These are phyloP conservation scores for Wasmannia auropunctata DNA, from an alignment of 1,140 invertebrate genomes.

Conservation along the genomic window DNA sequence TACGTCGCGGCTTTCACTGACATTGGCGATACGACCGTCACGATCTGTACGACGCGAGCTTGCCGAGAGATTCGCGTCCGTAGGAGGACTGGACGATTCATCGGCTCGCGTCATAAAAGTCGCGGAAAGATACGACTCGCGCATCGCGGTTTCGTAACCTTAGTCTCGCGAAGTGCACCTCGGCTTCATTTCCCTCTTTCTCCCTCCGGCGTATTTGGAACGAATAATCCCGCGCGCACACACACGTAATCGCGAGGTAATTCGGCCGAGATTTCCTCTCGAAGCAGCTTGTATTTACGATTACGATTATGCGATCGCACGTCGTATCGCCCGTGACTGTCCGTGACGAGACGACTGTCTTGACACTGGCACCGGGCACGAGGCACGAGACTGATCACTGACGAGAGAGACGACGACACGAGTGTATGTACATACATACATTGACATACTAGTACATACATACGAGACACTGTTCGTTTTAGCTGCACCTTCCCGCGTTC, in stretches of 20 bases:
- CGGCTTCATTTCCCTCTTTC: background rate
- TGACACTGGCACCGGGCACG: too few relatives aligned
- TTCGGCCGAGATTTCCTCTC: background rate
- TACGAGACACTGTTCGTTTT: background rate
- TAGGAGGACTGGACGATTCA: background rate
- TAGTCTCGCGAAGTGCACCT: background rate
- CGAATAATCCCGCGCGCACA: background rate
- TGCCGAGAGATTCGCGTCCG: background rate
- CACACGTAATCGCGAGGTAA: background rate
- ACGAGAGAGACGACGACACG: too few relatives aligned
- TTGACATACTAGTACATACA: too few relatives aligned
- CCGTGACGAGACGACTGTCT: too few relatives aligned
- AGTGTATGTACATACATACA: too few relatives aligned
- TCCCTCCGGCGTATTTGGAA: background rate
- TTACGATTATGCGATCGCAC: background rate
- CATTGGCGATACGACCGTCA: background rate
- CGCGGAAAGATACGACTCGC: constrained; percentile 17
- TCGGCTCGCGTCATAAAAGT: constrained; percentile 26
- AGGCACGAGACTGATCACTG: too few relatives aligned
- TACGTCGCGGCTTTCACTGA: background rate
- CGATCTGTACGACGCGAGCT: background rate
- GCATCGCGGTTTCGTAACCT: constrained; percentile 18
- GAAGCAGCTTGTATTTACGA: background rate
- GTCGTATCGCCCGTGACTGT: too few relatives aligned
- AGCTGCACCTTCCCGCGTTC: background rate